phyloP scores from a whole-genome alignment of 2,888 invertebrate genomes.

The Shargacucullia verbasci region DNA sequence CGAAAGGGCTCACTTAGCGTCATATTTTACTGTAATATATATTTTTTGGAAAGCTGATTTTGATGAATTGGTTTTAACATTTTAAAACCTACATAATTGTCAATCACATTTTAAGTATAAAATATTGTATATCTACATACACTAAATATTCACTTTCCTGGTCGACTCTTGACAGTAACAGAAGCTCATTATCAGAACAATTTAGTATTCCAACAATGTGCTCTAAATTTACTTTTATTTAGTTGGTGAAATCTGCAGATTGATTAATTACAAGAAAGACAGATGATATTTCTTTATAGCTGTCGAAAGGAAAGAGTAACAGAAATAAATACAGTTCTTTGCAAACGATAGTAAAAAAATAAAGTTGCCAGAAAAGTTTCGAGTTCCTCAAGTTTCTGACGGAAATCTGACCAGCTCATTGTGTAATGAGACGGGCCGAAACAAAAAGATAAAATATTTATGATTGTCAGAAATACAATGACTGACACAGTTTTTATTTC shows the following conservation, averaged over 20 bases:
- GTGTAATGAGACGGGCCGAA: conserved; percentile 38
- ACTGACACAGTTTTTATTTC: conserved; percentile 15
- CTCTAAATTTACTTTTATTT: no score
- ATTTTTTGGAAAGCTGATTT: no score
- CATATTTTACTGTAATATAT: not conserved
- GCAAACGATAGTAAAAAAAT: conserved; percentile 78
- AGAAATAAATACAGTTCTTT: conserved; percentile 64
- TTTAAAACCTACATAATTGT: no score
- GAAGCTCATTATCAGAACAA: no score
- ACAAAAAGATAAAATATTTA: conserved; percentile 6
- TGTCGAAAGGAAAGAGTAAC: conserved; percentile 15
- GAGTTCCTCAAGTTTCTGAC: conserved; percentile 56
- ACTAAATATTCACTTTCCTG: no score
- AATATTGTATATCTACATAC: not conserved
- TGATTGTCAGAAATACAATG: conserved; percentile 20
- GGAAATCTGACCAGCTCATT: conserved; percentile 53
- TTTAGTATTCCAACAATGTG: not conserved
- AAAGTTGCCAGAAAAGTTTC: conserved; percentile 79
- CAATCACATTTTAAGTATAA: no score
- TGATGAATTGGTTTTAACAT: no score
- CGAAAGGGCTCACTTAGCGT: not conserved
- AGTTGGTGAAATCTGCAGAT: not conserved
- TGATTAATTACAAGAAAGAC: conserved; percentile 22
- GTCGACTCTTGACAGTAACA: no score
- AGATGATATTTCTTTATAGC: conserved; percentile 24